Evolutionary conservation across 1,140 invertebrate genomes (phyloP), one percentile per base, ranked within the genome.

Genomic region (Pseudoatta argentina): DNA sequence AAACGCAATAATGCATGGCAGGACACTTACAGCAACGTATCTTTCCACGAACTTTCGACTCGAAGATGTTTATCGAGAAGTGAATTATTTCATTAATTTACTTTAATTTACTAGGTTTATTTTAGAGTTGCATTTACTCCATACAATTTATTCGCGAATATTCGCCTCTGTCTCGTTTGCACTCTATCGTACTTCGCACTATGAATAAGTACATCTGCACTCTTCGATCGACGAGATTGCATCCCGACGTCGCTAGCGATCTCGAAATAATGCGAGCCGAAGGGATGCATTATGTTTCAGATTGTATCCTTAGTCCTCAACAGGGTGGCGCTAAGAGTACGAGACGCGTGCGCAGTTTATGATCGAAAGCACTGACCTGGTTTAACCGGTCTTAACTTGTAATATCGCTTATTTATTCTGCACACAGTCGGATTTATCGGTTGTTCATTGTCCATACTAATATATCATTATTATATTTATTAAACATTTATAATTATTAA

Each of bases 361-460:
- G 93, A 93, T 95, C 92, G 93, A 95, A 94, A 95, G 94, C 93
- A 95, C 93, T 95, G 94, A 95, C 94, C 94, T 95, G 92, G 93
- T 95, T 94, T 93, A 95, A 95, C 94, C 92, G 94, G 94, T 91
- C 89, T 90, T 82, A 67, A 82, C 79, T 73, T 75, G 69, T 63
- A 83, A 83, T 83, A 75, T 83, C 39, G 79, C 55, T 83, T 83
- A 83, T 83, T 83, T 83, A 83, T 83, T 85, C 61, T 79, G 16
- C 66, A 21, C 21, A 64, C 27, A 72, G 55, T 57, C 44, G 24
- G 59, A 73, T 83, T 73, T 73, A 34, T 39, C 67, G 53, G 55
- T 82, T 24, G 63, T 61, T 83, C 69, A 51, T 82, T 39, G 24
- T 7, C 16, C 57, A 30, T 48, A 30, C n/a, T 48, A 61, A 83